phyloP scores from a whole-genome alignment of 2,888 invertebrate genomes.

The Alviniconcha strummeri region DNA sequence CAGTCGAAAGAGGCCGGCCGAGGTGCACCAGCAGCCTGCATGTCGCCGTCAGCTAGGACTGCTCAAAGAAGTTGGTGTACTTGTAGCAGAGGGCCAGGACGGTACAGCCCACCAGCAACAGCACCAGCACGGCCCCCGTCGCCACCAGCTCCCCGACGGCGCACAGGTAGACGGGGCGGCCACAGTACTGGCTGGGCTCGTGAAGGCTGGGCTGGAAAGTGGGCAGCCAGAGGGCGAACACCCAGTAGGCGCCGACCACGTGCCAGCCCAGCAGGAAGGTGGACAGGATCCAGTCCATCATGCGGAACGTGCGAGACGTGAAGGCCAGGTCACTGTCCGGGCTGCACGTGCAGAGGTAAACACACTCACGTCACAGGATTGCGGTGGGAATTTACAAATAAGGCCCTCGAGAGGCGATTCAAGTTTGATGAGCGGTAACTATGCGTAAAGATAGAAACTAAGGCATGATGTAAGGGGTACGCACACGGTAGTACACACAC shows the following conservation, averaged over 20 bases:
- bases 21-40: too few relatives aligned
- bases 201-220: slow-evolving; percentile 83
- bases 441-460: too few relatives aligned
- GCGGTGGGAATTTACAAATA: too few relatives aligned
- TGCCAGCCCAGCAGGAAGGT: slow-evolving; percentile 85
- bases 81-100: slow-evolving; percentile 16
- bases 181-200: slow-evolving; percentile 87
- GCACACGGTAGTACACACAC: too few relatives aligned
- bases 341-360: background rate
- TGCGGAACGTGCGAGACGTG: slow-evolving; percentile 76
- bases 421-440: too few relatives aligned
- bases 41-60: background rate
- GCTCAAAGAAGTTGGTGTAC: slow-evolving; percentile 15
- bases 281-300: slow-evolving; percentile 81
- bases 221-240: slow-evolving; percentile 85
- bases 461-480: too few relatives aligned
- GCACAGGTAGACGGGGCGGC: slow-evolving; percentile 85
- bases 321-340: slow-evolving; percentile 21
- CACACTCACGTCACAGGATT: background rate
- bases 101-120: background rate
- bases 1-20: too few relatives aligned
- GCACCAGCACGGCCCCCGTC: background rate
- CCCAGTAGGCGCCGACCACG: slow-evolving; percentile 86
- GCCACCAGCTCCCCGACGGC: slow-evolving; percentile 82
- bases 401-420: too few relatives aligned